Conservation (phyloP, 2,113 vertebrate species). For the Phainopepla nitens region DNA sequence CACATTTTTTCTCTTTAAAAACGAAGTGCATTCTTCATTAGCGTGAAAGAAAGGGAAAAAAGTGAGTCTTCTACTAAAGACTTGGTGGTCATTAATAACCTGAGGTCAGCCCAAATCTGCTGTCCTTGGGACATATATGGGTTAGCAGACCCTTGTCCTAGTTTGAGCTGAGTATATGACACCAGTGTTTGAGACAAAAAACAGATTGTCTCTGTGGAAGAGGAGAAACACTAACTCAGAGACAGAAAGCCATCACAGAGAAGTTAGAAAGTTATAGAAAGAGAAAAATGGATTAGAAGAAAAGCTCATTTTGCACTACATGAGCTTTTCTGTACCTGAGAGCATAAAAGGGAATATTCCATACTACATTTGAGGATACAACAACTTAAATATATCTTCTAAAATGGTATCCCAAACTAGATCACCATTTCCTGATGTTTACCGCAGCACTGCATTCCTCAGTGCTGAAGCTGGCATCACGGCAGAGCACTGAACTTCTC, state of each 20-base stretch:
- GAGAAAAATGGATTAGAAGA: neutral
- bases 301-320: neutral
- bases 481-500: neutral
- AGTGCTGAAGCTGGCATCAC: neutral
- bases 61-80: neutral
- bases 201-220: neutral
- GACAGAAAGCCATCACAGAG: neutral
- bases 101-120: neutral
- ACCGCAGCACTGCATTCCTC: neutral
- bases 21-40: neutral
- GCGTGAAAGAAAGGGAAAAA: neutral
- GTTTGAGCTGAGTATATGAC: neutral
- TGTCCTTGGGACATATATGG: neutral
- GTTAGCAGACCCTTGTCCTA: neutral
- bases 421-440: neutral
- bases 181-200: neutral
- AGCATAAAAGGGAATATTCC: neutral
- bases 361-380: neutral
- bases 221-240: neutral
- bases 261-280: neutral
- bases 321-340: neutral
- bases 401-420: neutral
- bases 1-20: neutral
- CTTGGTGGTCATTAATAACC: neutral
- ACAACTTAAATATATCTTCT: neutral